Base-by-base conservation (phyloP, 2,797 vertebrate genomes). In the Valencia hispanica region DNA sequence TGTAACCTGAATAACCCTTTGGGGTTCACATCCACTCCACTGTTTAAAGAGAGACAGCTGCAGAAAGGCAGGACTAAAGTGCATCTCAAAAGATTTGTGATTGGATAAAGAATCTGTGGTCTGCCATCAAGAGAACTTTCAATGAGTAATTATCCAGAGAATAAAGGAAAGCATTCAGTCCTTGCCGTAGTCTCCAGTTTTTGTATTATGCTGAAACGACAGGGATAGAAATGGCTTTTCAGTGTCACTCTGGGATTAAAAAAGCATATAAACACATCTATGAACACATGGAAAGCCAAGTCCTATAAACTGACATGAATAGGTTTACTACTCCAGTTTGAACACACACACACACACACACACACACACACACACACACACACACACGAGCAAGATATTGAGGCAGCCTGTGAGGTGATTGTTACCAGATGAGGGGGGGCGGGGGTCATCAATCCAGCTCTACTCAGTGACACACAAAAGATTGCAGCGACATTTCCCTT, bases 401-500 rank as follows among this genome's bases (percentile, higher is more conserved):
- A 85, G 81, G 82, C 86, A 83, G 91, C 79, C 88, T 90, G 90
- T 61, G 86, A 87, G 87, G 89, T 92, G 92, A 95, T 95, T 91
- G 92, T 91, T 94, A 86, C 92, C 94, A 94, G 93, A 95, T 94
- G 53, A n/a, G 22, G 53, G n/a, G 3, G 36, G 92, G 83, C 71
- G 50, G 80, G 74, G 88, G 79, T 84, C 74, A 48, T 90, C 87
- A 87, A 90, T 92, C 89, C 76, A 72, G 68, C 69, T 77, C 86
- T 86, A 88, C 90, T 88, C 83, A 74, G 59, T 90, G 89, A 91
- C 83, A 88, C 87, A 91, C 86, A 89, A 89, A 92, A 91, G 89
- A 88, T 88, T 89, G 77, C 84, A 78, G 73, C 4, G 61, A 84
- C 83, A 85, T 86, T 75, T 84, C 63, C 82, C 80, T 84, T 80